These are phyloP conservation scores for Chrysocyon brachyurus DNA, from an alignment of 2,797 vertebrate species.

Conservation along the genomic window DNA sequence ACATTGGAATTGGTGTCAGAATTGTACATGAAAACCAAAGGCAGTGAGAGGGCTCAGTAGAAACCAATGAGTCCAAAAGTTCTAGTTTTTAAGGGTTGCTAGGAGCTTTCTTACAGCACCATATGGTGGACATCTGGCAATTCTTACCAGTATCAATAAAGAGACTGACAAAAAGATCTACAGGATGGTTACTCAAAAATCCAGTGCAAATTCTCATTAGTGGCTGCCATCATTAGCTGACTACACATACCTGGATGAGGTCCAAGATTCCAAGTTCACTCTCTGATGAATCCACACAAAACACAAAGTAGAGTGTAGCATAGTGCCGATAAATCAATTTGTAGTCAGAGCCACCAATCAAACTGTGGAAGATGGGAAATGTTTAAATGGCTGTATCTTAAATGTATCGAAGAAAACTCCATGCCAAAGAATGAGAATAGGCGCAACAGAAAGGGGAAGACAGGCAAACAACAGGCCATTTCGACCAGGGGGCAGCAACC, in stretches of 20 bases:
- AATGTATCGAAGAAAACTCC: neutral
- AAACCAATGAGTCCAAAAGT: neutral
- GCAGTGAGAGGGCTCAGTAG: neutral
- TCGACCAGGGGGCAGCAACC: neutral
- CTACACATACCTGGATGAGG: slow-evolving; percentile 91
- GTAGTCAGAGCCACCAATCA: slow-evolving; percentile 92
- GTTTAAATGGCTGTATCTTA: neutral
- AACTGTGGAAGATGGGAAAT: slow-evolving; percentile 80
- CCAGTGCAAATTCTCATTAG: neutral
- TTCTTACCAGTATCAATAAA: neutral
- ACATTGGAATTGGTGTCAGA: neutral
- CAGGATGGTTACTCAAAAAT: neutral
- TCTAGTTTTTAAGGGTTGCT: neutral
- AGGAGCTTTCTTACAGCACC: slow-evolving; percentile 57
- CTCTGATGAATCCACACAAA: slow-evolving; percentile 92
- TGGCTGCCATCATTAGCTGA: neutral
- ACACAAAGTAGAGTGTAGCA: slow-evolving; percentile 92
- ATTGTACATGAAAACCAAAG: neutral
- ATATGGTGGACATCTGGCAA: slow-evolving; percentile 70
- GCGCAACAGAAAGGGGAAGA: neutral
- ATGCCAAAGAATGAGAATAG: neutral
- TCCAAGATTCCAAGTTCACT: slow-evolving; percentile 93
- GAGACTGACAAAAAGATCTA: neutral
- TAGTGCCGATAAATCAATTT: slow-evolving; percentile 93
- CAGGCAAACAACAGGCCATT: neutral